Percentiles rank a stretch among this genome's conserved stretches.
Conservation (phyloP, 2,113 vertebrate species). For the Enhydra lutris region DNA sequence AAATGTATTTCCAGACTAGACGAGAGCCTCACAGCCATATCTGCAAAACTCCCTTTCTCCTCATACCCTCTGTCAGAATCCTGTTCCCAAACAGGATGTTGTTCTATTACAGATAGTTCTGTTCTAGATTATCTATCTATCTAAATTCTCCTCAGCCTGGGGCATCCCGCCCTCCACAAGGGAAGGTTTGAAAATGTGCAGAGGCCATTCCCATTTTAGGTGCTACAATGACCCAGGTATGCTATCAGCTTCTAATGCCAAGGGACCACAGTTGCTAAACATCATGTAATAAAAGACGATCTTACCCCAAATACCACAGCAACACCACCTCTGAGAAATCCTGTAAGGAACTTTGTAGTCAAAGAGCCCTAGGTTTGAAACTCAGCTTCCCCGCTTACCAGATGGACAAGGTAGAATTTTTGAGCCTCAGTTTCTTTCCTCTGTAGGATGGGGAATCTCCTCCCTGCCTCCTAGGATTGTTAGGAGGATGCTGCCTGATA, state of each 20-base stretch:
- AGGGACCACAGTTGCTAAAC: background rate
- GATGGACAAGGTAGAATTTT: background rate
- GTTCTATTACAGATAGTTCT: background rate
- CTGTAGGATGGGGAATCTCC: background rate
- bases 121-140: background rate
- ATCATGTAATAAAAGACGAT: background rate
- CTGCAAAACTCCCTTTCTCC: background rate
- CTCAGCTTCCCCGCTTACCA: background rate
- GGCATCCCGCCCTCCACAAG: background rate
- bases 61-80: slow-evolving; percentile 4
- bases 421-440: background rate
- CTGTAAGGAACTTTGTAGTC: background rate
- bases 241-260: background rate
- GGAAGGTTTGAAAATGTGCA: background rate
- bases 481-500: background rate
- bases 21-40: background rate
- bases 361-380: background rate
- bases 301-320: background rate
- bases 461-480: background rate
- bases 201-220: background rate
- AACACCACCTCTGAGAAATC: background rate
- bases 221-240: background rate
- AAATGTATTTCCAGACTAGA: background rate
- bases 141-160: background rate
- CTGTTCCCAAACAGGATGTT: background rate